Evolutionary conservation across 1,140 invertebrate species (phyloP).

Genomic region (Dolichoris vasculosae): DNA sequence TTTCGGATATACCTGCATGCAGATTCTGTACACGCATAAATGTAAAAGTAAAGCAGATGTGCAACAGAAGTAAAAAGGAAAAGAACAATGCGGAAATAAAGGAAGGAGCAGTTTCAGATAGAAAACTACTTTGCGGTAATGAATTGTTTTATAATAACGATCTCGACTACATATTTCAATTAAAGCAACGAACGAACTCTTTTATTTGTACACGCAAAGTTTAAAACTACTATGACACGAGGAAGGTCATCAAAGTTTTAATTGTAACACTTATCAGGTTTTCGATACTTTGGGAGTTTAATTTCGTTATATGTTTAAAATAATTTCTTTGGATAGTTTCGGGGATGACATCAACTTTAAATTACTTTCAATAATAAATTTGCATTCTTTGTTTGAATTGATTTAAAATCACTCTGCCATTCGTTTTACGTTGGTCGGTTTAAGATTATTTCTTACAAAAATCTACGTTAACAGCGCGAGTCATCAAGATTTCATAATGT

Average conservation of each 20-base stretch:
- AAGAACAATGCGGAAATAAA: background rate
- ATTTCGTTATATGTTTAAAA: background rate
- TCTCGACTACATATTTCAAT: background rate
- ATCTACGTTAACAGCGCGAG: no score
- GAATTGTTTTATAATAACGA: constrained; percentile 35
- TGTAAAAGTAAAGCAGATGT: background rate
- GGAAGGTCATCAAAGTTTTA: background rate
- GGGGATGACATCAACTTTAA: background rate
- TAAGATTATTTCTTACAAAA: no score
- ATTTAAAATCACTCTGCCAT: no score
- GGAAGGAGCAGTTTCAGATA: background rate
- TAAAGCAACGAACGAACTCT: constrained; percentile 9
- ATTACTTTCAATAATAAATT: no score
- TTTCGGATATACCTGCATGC: background rate
- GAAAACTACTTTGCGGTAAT: background rate
- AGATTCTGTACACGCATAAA: background rate
- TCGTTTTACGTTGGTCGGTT: no score
- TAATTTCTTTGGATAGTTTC: background rate
- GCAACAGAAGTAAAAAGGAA: background rate
- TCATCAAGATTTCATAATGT: no score
- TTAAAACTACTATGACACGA: background rate
- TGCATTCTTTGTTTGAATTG: no score
- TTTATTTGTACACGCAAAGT: no score
- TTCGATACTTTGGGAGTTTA: background rate
- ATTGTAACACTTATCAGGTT: background rate